A percentile compares a stretch with the other conserved stretches of the same genome.
These are phyloP conservation scores for Chloroceryle aenea DNA, from an alignment of 2,113 vertebrate species.

Conservation along the genomic window DNA sequence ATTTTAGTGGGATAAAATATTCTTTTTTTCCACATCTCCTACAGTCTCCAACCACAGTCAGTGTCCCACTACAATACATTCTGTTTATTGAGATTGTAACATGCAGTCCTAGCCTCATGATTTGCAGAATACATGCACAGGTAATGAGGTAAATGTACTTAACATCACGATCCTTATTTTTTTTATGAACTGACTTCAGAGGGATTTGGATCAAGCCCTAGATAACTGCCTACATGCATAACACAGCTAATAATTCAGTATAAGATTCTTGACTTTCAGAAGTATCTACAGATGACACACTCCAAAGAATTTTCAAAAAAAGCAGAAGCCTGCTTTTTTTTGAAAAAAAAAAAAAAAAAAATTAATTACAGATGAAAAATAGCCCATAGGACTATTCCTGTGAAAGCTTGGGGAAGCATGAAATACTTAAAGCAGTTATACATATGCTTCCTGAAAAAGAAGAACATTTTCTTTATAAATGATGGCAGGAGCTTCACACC, in stretches of 20 bases:
- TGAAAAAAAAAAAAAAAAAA: neutral
- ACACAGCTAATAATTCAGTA: neutral
- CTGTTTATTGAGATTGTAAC: neutral
- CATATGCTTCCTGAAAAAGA: neutral
- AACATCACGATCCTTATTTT: neutral
- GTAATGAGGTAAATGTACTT: neutral
- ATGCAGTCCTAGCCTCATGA: neutral
- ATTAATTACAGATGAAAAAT: neutral
- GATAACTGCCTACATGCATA: neutral
- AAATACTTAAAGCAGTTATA: neutral
- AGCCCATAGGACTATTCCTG: neutral
- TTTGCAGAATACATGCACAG: neutral
- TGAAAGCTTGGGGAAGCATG: neutral
- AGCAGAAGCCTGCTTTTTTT: neutral
- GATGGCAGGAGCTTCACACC: neutral
- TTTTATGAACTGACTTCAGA: neutral
- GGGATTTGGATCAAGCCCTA: neutral
- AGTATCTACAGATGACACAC: neutral
- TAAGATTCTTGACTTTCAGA: neutral
- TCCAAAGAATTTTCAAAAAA: neutral
- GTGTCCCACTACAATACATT: neutral
- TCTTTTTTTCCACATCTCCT: neutral
- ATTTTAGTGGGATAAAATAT: neutral
- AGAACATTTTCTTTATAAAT: neutral
- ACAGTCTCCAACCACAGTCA: neutral